Base-by-base conservation (phyloP, 2,888 invertebrate genomes). In the Gibbula magus region DNA sequence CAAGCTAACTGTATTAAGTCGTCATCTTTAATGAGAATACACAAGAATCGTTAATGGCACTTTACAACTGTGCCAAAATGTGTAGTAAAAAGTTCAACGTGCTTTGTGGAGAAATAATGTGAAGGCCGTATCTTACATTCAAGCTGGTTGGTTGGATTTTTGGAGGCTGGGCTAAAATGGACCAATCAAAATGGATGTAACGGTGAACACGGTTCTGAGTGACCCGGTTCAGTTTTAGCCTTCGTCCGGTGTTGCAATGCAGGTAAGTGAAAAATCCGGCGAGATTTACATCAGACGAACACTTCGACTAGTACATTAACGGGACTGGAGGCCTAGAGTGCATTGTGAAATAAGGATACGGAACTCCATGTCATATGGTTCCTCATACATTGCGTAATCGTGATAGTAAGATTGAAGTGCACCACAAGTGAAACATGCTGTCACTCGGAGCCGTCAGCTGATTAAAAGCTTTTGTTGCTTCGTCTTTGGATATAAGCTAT, bases 181-280 rank as follows among this genome's bases (percentile, higher is more conserved):
- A 29, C 61, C 61, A 61, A 61, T 61, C 13, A 29, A 3, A 61
- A 16, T 29, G 25, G 10, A 29, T 61, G 61, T 61, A 61, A 61
- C 61, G 22, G 25, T 29, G 29, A 25, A 16, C 13, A 29, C 61
- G 25, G 20, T 61, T 61, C 61, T 61, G 29, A 61, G 29, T 61
- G 61, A 61, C 61, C 61, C 61, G 61, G 61, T 61, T 61, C 61
- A 61, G 61, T 61, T 61, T 61, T 61, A 61, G 61, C 61, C 61
- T 61, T 61, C 29, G 29, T 13, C 61, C 61, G 61, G 61, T 61
- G 61, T 61, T 61, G 61, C 61, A 61, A 61, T 61, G 61, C 61
- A 61, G 61, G 61, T 61, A 61, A 61, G 61, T 61, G 61, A 29
- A 61, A 61, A 29, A 61, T 25, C 61, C 61, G 16, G 61, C 29